These are phyloP conservation scores for Eubasilissa regina DNA, from an alignment of 1,140 invertebrate species.

Conservation along the genomic window DNA sequence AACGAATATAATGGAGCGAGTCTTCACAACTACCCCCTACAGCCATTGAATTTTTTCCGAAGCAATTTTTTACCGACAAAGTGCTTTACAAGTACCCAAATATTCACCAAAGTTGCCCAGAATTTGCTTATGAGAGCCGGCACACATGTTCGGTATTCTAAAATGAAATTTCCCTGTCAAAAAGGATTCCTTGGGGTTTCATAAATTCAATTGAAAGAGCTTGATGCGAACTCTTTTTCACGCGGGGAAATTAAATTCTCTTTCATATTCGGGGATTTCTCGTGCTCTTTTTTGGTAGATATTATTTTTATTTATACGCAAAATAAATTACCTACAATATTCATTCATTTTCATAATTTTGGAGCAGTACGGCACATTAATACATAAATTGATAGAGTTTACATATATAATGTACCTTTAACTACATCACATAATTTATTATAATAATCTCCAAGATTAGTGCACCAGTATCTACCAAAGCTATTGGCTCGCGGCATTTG, in stretches of 20 bases:
- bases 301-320: no score
- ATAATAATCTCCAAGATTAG: no score
- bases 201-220: slow-evolving; percentile 34
- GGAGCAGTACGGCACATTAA: no score
- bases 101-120: not conserved
- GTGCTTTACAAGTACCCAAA: not conserved
- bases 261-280: slow-evolving; percentile 23
- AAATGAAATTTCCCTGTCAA: slow-evolving; percentile 31
- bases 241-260: slow-evolving; percentile 6
- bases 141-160: slow-evolving; percentile 15
- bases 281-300: no score
- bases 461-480: no score
- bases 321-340: no score
- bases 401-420: no score
- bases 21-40: not conserved
- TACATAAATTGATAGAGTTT: no score
- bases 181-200: slow-evolving; percentile 15
- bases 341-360: no score
- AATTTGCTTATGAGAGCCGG: not conserved
- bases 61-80: not conserved
- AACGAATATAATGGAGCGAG: no score
- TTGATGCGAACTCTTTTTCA: slow-evolving; percentile 12
- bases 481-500: no score
- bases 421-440: no score
- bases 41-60: not conserved